Base-by-base conservation (phyloP, 2,797 vertebrate genomes). In the Acrossocheilus wenchowensis region DNA sequence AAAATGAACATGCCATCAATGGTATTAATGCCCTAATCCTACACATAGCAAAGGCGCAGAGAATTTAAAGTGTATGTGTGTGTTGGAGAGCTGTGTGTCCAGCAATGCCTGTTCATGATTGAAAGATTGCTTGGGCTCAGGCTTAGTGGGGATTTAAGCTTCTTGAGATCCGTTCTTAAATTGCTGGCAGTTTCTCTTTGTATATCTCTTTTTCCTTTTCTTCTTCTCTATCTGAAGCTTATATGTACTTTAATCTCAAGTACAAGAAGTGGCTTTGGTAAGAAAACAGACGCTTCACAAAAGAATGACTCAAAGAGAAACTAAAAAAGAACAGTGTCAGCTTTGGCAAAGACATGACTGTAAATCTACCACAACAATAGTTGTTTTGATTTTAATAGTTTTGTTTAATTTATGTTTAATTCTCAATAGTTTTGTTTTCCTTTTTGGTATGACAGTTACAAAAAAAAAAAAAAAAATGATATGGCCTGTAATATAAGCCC, bases 21-120 rank as follows among this genome's bases (percentile, higher is more conserved):
- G 78, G 90, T 89, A 89, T 91, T 91, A 92, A 90, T 87, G 15
- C 19, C 50, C 71, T 93, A 93, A 94, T 94, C 92, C 91, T 87
- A 87, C 73, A 90, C 89, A 92, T 91, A 92, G 90, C 90, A 90
- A 86, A 90, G 83, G 87, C 88, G 90, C 82, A 87, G 88, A 88
- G 69, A 87, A 88, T 66, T 86, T 43, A 80, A 21, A 83, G 72
- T 72, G 72, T 64, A 36, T 54, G 78, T 71, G 52, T 48, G 52
- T 6, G 30, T 12, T 75, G 54, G 39, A 52, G 3, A 12, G 39
- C 17, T 78, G 57, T 85, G 74, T 62, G 78, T 85, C 66, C 66
- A 81, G 75, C 81, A 77, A 62, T 86, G 84, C 75, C 89, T 64
- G 86, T 84, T 88, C 82, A 84, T 90, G 87, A 91, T 86, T 89